These are phyloP conservation scores for Pseudolaguvia tuberculata DNA, from an alignment of 2,113 vertebrate genomes.

Conservation along the genomic window DNA sequence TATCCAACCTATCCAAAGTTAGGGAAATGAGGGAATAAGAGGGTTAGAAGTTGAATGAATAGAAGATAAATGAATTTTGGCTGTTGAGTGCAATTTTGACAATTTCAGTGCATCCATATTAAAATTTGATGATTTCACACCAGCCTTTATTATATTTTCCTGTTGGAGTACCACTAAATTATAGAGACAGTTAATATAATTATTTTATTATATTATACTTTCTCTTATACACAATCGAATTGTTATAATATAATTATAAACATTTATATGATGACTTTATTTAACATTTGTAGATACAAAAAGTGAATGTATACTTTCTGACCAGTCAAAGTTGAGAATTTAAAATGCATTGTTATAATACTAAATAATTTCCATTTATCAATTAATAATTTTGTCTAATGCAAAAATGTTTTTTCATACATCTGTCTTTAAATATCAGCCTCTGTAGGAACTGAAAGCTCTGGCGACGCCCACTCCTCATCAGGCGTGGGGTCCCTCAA, in stretches of 20 bases:
- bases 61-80: no score
- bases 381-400: neutral
- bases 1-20: no score
- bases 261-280: neutral
- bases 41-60: no score
- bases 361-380: neutral
- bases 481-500: slow-evolving; percentile 68
- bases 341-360: neutral
- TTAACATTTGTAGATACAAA: neutral
- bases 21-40: no score
- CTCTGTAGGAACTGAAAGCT: slow-evolving; percentile 70
- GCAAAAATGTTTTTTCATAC: neutral
- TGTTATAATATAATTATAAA: neutral
- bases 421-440: slow-evolving; percentile 57
- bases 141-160: no score
- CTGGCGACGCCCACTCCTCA: slow-evolving; percentile 63
- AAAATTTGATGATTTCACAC: no score
- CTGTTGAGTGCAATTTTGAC: no score
- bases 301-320: neutral
- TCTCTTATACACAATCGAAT: no score
- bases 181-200: no score
- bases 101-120: neutral
- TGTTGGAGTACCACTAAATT: no score
- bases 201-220: no score
- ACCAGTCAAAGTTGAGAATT: neutral